These are phyloP conservation scores for Monochamus alternatus DNA, from an alignment of 2,888 invertebrate genomes.

Conservation along the genomic window DNA sequence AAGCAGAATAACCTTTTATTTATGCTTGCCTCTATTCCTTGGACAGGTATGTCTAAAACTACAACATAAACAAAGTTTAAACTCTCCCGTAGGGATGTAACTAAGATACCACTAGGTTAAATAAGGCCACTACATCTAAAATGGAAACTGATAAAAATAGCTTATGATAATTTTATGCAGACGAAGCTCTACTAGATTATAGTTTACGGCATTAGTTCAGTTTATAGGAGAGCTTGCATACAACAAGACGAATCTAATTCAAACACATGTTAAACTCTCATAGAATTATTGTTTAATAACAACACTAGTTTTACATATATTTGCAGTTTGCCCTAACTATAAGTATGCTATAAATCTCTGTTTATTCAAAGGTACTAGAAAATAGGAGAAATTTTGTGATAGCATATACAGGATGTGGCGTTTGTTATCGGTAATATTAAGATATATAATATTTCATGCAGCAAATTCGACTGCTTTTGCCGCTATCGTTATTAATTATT, in stretches of 20 bases:
- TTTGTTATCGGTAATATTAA: too few species aligned
- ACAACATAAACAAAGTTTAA: not conserved
- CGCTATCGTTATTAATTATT: too few species aligned
- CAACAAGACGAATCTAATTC: conserved; percentile 8
- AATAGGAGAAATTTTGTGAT: too few species aligned
- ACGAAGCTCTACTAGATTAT: conserved; percentile 8
- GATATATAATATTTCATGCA: too few species aligned
- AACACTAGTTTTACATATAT: not conserved
- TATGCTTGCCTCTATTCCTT: not conserved
- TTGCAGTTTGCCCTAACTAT: not conserved
- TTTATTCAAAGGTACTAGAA: too few species aligned
- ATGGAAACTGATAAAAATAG: conserved; percentile 11
- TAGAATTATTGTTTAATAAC: conserved; percentile 12
- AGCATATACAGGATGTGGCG: too few species aligned
- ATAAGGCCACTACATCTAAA: conserved; percentile 17
- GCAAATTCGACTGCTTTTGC: too few species aligned
- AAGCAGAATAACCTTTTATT: too few species aligned
- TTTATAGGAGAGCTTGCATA: not conserved
- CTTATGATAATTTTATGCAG: conserved; percentile 24
- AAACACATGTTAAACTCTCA: conserved; percentile 2
- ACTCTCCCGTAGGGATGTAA: not conserved
- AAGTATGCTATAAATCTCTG: not conserved
- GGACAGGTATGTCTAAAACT: conserved; percentile 3
- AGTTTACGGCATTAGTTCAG: conserved; percentile 11
- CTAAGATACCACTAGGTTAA: conserved; percentile 8